Conservation (phyloP, 2,113 vertebrate species). For the Agelaius tricolor region DNA sequence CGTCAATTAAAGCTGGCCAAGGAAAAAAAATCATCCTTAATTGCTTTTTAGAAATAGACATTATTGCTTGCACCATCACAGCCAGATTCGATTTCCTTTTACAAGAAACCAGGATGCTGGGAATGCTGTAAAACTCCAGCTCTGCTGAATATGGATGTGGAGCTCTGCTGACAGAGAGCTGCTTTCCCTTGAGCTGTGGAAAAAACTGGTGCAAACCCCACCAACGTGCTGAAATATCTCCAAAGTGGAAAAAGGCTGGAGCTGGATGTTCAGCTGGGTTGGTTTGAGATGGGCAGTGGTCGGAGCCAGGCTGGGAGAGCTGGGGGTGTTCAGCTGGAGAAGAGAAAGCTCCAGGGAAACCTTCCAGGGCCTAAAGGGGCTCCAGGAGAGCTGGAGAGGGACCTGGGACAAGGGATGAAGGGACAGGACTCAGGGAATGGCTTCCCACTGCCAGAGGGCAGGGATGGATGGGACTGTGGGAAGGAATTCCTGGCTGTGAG, state of each 20-base stretch:
- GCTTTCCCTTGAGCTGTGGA: not conserved
- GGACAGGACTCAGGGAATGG: not conserved
- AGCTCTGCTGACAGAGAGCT: not conserved
- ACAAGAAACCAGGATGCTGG: constrained; percentile 49
- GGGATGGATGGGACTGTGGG: fast-evolving
- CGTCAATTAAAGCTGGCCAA: constrained; percentile 5
- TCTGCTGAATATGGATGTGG: constrained; percentile 2
- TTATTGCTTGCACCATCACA: not conserved
- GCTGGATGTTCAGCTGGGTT: not conserved
- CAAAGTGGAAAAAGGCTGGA: not conserved
- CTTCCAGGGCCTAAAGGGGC: not conserved
- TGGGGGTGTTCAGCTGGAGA: not conserved
- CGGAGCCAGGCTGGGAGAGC: not conserved
- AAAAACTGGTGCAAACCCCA: not conserved
- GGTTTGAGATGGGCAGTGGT: not conserved
- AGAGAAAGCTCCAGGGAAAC: not conserved
- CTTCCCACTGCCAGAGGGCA: not conserved
- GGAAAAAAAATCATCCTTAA: constrained; percentile 44
- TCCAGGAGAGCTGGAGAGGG: not conserved
- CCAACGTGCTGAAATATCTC: not conserved
- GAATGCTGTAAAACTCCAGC: not conserved
- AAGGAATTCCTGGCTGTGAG: not conserved
- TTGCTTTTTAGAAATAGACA: constrained; percentile 46
- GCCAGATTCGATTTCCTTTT: constrained; percentile 27
- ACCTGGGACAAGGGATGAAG: not conserved